Evolutionary conservation across 2,797 vertebrate species (phyloP).

Genomic region (Halcyon smyrnensis): DNA sequence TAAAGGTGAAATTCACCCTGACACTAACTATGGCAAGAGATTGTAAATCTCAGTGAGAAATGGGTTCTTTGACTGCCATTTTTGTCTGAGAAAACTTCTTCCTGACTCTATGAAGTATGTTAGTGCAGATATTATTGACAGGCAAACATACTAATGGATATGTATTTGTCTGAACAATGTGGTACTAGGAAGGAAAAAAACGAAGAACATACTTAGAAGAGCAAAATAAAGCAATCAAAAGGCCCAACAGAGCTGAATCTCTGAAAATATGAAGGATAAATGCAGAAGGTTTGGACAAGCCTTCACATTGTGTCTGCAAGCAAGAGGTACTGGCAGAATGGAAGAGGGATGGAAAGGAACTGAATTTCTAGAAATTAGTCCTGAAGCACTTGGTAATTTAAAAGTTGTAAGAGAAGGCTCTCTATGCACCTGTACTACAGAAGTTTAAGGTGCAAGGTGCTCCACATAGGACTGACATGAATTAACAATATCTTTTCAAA

Average conservation of each 20-base stretch:
- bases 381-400: background rate
- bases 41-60: background rate
- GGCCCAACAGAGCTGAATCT: background rate
- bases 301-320: background rate
- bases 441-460: background rate
- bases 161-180: background rate
- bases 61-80: background rate
- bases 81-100: background rate
- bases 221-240: background rate
- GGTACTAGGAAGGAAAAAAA: background rate
- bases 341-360: background rate
- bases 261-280: background rate
- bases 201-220: background rate
- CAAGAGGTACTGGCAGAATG: background rate
- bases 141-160: background rate
- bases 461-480: background rate
- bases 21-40: background rate
- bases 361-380: background rate
- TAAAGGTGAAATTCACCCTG: background rate
- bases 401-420: background rate
- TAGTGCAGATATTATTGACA: background rate
- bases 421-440: background rate
- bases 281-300: background rate
- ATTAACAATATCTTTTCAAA: background rate
- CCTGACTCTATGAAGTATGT: background rate